Evolutionary conservation across 2,888 invertebrate species (phyloP), one percentile per base, ranked within the genome.

Genomic region (Tenthredo amoena): DNA sequence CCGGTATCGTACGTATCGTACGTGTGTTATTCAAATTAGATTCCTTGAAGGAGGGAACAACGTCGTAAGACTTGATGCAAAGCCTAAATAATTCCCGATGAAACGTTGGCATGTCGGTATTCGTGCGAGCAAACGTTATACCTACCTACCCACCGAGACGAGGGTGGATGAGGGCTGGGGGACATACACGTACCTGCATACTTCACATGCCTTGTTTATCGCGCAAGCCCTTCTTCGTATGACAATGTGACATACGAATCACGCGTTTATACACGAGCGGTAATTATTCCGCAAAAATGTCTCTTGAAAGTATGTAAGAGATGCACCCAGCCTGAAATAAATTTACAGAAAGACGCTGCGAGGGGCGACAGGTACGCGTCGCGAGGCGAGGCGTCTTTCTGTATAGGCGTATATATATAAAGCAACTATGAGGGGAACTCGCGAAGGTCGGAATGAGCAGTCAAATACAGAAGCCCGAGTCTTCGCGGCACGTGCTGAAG

Each of bases 51-150:
- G 87, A 65, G 77, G 81, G 82, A 62, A 43, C 71, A 84, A 72
- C 86, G 85, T 74, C 84, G 87, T 85, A 85, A 88, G 89, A 89
- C 90, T 91, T 91, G 91, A 91, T 90, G 90, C 89, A 91, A 91
- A 91, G 91, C 90, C 89, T 89, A 89, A 91, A 91, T 91, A 91
- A 91, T 91, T 89, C 90, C 88, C 90, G 89, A 89, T 86, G 89
- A 90, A 89, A 88, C 87, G 90, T 87, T 86, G 86, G 88, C 85
- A 88, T 86, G 89, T 81, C 21, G 81, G 81, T 81, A 81, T 81
- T 81, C 62, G 58, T 81, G 40, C 58, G 37, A 58, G 77, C 77
- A n/a, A 77, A 55, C 77, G 18, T n/a, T 55, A 55, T 18, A 50
- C 31, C 31, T 7, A 10, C 37, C 37, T n/a, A 71, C 34, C 71